Conservation (phyloP, 2,113 vertebrate species). For the Aleadryas rufinucha region DNA sequence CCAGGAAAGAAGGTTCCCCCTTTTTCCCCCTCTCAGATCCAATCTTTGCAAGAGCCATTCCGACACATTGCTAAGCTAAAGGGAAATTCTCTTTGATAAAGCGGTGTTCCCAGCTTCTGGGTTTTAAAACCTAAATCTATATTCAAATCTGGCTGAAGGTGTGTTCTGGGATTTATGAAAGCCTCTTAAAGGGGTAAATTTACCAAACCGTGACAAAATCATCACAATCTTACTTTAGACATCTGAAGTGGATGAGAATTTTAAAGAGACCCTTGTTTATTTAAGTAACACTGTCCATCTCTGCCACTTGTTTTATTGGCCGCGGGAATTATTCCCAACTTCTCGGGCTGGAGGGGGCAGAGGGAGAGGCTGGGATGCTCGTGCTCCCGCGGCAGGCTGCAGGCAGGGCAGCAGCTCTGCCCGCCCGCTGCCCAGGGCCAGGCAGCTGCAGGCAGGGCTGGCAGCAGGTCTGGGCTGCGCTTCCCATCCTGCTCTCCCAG, state of each 20-base stretch:
- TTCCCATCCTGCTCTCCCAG: not conserved
- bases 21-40: constrained; percentile 65
- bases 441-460: not conserved
- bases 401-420: not conserved
- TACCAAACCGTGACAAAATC: constrained; percentile 98
- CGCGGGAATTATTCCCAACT: constrained; percentile 53
- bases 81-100: constrained; percentile 82
- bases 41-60: constrained; percentile 73
- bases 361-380: not conserved
- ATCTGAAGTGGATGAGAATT: constrained; percentile 83
- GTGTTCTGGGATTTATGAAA: constrained; percentile 94
- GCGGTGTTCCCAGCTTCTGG: constrained; percentile 80
- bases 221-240: constrained; percentile 90
- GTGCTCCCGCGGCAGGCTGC: not conserved
- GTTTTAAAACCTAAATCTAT: constrained; percentile 98
- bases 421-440: not conserved
- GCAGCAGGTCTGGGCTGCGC: not conserved
- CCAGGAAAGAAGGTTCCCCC: constrained; percentile 68
- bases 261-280: constrained; percentile 84
- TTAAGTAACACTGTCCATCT: constrained; percentile 76
- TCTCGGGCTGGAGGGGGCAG: constrained; percentile 23
- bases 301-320: constrained; percentile 70
- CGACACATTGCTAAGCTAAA: constrained; percentile 77
- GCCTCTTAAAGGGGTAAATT: constrained; percentile 98
- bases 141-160: constrained; percentile 96